Conservation (phyloP, 2,888 invertebrate species). For the Drosophila fulvimacula region DNA sequence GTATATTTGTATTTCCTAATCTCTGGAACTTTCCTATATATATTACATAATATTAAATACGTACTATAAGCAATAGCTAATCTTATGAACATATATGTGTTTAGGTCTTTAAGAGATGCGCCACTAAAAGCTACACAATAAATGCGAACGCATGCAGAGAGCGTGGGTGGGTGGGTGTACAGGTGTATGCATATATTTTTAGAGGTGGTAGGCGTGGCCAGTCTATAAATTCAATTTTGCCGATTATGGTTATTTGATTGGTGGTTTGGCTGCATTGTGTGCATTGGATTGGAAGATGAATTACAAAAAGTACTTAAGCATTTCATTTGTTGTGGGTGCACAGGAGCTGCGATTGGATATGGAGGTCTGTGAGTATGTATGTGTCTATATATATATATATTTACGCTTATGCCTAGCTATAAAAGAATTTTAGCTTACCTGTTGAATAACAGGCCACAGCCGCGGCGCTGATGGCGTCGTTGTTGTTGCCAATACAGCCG, state of each 20-base stretch:
- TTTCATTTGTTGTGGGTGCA: constrained; percentile 21
- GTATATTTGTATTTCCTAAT: not conserved
- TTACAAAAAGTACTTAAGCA: constrained; percentile 41
- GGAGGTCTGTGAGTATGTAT: constrained; percentile 2
- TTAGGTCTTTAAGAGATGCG: constrained; percentile 5
- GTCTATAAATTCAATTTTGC: constrained; percentile 24
- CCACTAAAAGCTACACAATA: constrained; percentile 34
- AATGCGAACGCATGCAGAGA: constrained; percentile 49
- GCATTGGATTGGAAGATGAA: constrained; percentile 28
- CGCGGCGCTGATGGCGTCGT: constrained; percentile 79
- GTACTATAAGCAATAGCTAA: not conserved
- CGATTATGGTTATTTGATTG: constrained; percentile 22
- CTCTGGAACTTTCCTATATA: not conserved
- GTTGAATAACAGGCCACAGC: constrained; percentile 78
- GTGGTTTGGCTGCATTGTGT: constrained; percentile 44
- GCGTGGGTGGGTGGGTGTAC: not conserved
- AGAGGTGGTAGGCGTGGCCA: constrained; percentile 1
- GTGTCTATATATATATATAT: not conserved
- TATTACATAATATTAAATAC: not conserved
- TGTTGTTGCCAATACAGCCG: constrained; percentile 76
- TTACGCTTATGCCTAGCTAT: not conserved
- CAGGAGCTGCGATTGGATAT: constrained; percentile 6
- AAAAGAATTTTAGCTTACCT: constrained; percentile 64
- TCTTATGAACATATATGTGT: not conserved
- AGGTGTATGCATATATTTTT: constrained; percentile 1